phyloP scores from a whole-genome alignment of 2,888 invertebrate species.

The Conus canariensis region DNA sequence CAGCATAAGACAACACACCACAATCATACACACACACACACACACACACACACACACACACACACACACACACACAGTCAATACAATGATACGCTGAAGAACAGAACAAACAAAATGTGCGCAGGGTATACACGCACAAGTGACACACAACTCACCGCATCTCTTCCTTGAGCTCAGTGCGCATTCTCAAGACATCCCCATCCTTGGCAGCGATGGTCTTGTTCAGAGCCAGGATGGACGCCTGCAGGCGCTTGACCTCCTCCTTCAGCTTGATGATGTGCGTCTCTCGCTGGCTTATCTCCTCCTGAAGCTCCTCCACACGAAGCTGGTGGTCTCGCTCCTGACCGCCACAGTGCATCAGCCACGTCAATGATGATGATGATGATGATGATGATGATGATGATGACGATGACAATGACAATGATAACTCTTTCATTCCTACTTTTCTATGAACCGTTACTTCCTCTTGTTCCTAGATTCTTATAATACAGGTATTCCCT shows the following conservation, averaged over 20 bases:
- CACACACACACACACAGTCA: background rate
- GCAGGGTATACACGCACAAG: background rate
- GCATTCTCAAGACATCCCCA: slow-evolving; percentile 71
- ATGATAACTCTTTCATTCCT: too few relatives aligned
- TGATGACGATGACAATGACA: too few relatives aligned
- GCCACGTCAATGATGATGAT: too few relatives aligned
- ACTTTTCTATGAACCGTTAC: too few relatives aligned
- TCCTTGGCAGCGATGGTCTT: slow-evolving; percentile 72
- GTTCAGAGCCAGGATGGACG: slow-evolving; percentile 65
- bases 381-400: background rate
- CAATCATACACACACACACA: background rate
- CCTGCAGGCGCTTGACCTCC: slow-evolving; percentile 67
- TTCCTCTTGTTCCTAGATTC: too few relatives aligned
- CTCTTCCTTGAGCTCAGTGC: slow-evolving; percentile 70
- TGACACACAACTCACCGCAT: slow-evolving; percentile 56
- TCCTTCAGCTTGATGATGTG: slow-evolving; percentile 71
- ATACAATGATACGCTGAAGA: too few relatives aligned
- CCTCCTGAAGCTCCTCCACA: slow-evolving; percentile 71
- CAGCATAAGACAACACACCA: too few relatives aligned
- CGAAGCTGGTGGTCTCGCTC: slow-evolving; percentile 70
- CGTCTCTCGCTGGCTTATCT: slow-evolving; percentile 69
- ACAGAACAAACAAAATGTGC: too few relatives aligned
- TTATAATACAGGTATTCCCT: too few relatives aligned
- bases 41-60: background rate
- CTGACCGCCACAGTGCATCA: slow-evolving; percentile 52